phyloP scores from a whole-genome alignment of 2,113 vertebrate species.

The Eudyptes chrysolophus region DNA sequence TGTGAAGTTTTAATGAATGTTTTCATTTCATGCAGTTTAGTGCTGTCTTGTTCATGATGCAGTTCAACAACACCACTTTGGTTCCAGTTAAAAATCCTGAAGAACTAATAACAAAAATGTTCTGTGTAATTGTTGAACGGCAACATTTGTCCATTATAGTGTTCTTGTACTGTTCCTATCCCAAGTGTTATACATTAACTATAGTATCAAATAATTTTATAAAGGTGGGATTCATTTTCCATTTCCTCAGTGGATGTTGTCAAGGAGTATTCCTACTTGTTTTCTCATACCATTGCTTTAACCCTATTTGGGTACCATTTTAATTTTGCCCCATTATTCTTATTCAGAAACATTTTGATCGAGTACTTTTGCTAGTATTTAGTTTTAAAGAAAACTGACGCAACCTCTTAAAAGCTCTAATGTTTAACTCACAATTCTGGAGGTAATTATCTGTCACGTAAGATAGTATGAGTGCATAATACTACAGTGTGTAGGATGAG shows the following conservation, averaged over 20 bases:
- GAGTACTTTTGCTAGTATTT: neutral
- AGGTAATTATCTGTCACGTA: neutral
- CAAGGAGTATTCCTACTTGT: neutral
- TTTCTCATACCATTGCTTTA: neutral
- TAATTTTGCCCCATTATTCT: neutral
- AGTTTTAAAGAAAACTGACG: neutral
- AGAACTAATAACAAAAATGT: neutral
- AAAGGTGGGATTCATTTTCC: neutral
- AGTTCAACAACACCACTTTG: neutral
- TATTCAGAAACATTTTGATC: neutral
- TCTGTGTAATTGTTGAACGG: neutral
- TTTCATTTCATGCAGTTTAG: neutral
- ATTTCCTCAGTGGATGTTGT: neutral
- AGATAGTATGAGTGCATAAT: neutral
- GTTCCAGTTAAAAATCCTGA: neutral
- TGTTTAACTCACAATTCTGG: neutral
- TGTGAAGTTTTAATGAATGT: constrained; percentile 27
- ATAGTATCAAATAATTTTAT: neutral
- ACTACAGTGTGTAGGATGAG: neutral
- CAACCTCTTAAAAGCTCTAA: neutral
- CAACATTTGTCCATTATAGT: neutral
- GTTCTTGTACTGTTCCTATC: neutral
- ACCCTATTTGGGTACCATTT: neutral
- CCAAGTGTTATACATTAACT: neutral
- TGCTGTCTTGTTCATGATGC: neutral